A percentile compares a stretch with the other conserved stretches of the same genome.
These are phyloP conservation scores for Eumerus sabulonum DNA, from an alignment of 2,888 invertebrate species.

Conservation along the genomic window DNA sequence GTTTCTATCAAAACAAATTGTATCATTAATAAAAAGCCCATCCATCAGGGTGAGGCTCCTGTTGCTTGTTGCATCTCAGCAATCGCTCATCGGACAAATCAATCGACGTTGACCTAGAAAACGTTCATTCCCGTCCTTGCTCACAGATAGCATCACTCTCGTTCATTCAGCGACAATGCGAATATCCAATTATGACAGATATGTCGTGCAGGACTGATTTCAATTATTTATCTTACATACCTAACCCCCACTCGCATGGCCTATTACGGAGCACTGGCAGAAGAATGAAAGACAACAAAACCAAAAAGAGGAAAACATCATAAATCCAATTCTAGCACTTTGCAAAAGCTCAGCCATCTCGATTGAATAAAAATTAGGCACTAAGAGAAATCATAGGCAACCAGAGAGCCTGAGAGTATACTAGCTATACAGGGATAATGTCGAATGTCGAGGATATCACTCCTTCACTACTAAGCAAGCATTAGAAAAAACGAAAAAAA, in stretches of 20 bases:
- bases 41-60: too few relatives aligned
- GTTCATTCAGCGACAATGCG: background rate
- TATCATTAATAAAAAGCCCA: too few relatives aligned
- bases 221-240: conserved; percentile 41
- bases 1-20: too few relatives aligned
- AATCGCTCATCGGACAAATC: too few relatives aligned
- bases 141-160: background rate
- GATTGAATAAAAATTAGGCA: conserved; percentile 49
- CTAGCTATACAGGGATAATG: conserved; percentile 32
- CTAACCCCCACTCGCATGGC: too few relatives aligned
- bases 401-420: conserved; percentile 25
- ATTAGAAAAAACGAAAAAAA: too few relatives aligned
- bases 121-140: too few relatives aligned
- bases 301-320: conserved; percentile 1
- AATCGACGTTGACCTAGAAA: too few relatives aligned
- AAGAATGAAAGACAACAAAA: too few relatives aligned
- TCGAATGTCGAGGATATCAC: conserved; percentile 59
- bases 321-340: conserved; percentile 38
- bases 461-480: background rate
- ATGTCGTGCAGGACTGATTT: conserved; percentile 31
- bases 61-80: too few relatives aligned
- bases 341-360: conserved; percentile 48
- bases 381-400: conserved; percentile 32
- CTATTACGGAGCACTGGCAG: too few relatives aligned
- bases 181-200: conserved; percentile 16